These are phyloP conservation scores for Ciconia boyciana DNA, from an alignment of 2,113 vertebrate genomes.

Conservation along the genomic window DNA sequence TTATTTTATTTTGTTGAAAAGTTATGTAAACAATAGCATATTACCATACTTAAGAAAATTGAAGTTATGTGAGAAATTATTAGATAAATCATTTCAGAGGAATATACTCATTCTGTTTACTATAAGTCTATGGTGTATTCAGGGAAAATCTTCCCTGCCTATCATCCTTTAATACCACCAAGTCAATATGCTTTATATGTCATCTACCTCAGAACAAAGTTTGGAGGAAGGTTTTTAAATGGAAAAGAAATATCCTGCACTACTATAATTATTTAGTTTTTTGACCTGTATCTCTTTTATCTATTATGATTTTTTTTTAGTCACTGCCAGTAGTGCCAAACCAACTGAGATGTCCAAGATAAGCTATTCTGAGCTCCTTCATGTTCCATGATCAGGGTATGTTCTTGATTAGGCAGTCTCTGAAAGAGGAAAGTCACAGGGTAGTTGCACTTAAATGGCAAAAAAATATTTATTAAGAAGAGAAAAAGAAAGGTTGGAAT, in stretches of 20 bases:
- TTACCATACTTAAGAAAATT: background rate
- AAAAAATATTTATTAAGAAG: background rate
- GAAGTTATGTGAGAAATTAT: background rate
- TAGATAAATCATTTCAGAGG: background rate
- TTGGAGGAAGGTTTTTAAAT: background rate
- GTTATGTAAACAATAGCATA: background rate
- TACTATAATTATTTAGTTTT: background rate
- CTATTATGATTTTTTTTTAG: background rate
- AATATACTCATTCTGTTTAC: background rate
- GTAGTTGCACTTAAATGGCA: background rate
- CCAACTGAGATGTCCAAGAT: background rate
- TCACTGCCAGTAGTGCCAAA: background rate
- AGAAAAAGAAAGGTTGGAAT: background rate
- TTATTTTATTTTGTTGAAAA: background rate
- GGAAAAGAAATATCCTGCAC: background rate
- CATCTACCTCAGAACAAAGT: background rate
- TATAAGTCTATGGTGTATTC: background rate
- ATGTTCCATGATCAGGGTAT: background rate
- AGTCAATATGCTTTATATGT: background rate
- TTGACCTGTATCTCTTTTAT: background rate
- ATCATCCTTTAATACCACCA: background rate
- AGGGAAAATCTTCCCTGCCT: background rate
- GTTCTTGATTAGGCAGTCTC: background rate
- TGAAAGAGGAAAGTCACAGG: background rate
- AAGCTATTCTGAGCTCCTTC: background rate